Evolutionary conservation across 2,888 invertebrate genomes (phyloP).

Genomic region (Coelinius sp.): DNA sequence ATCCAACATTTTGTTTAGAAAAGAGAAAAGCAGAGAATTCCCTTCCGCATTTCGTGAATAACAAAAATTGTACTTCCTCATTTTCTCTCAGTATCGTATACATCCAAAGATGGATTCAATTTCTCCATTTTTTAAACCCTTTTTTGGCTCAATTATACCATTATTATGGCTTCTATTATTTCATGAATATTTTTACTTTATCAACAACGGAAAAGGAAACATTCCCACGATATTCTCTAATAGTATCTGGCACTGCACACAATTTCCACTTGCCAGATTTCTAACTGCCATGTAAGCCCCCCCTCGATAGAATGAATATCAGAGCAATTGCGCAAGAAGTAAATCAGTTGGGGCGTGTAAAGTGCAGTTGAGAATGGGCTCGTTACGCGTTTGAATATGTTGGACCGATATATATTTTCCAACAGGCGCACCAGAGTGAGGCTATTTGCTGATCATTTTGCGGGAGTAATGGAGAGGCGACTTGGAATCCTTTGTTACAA

Average conservation of each 20-base stretch:
- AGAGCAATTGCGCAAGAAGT: constrained; percentile 42
- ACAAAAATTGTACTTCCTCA: neutral
- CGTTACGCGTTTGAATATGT: constrained; percentile 42
- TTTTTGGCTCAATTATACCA: neutral
- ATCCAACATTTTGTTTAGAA: neutral
- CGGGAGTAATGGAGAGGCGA: constrained; percentile 2
- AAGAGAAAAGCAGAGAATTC: neutral
- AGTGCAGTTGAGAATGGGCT: constrained; percentile 33
- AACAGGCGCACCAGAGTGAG: neutral
- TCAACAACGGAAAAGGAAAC: constrained; percentile 1
- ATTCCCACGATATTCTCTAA: constrained; percentile 23
- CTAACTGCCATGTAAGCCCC: constrained; percentile 34
- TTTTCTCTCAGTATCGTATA: neutral
- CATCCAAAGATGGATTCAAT: constrained; percentile 1
- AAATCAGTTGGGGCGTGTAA: constrained; percentile 46
- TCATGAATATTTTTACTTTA: neutral
- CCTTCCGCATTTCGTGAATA: constrained; percentile 3
- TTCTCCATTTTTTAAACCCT: neutral
- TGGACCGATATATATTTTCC: neutral
- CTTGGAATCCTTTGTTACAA: neutral
- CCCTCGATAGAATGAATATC: constrained; percentile 42
- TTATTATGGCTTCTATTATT: neutral
- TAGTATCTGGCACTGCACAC: constrained; percentile 7
- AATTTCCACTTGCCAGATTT: constrained; percentile 26
- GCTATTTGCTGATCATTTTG: constrained; percentile 15